Conservation (phyloP, 2,888 invertebrate genomes). For the Cinara cedri region DNA sequence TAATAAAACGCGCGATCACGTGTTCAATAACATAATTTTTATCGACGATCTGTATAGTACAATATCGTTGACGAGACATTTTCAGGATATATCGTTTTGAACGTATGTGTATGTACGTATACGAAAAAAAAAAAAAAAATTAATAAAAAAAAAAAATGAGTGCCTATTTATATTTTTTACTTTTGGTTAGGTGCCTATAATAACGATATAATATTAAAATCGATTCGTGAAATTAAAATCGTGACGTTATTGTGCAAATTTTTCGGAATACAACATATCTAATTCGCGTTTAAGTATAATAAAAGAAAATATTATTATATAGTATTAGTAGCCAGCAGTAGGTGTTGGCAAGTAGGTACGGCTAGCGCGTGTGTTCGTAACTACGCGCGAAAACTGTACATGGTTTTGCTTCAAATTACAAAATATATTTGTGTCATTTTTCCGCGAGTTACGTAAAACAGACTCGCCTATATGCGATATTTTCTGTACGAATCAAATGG, state of each 20-base stretch:
- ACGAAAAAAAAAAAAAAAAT: no score
- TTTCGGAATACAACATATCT: slow-evolving; percentile 27
- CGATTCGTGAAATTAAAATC: slow-evolving; percentile 35
- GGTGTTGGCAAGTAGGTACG: no score
- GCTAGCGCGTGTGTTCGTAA: no score
- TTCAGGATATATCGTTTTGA: no score
- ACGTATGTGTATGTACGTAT: no score
- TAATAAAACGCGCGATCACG: slow-evolving; percentile 28
- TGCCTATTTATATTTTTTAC: no score
- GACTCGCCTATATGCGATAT: background rate
- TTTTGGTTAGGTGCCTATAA: slow-evolving; percentile 10
- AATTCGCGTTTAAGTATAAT: background rate
- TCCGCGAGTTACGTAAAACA: background rate
- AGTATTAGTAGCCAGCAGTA: no score
- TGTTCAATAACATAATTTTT: background rate
- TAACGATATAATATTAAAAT: slow-evolving; percentile 15
- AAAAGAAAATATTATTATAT: background rate
- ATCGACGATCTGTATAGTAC: slow-evolving; percentile 30
- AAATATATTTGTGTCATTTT: slow-evolving; percentile 14
- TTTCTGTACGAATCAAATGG: background rate
- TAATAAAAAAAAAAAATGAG: no score
- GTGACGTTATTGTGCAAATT: slow-evolving; percentile 38
- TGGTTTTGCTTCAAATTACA: slow-evolving; percentile 12
- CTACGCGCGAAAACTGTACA: background rate
- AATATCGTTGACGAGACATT: background rate